Evolutionary conservation across 2,797 vertebrate genomes (phyloP), one percentile per base, ranked within the genome.

Genomic region (Lithobates sylvaticus): DNA sequence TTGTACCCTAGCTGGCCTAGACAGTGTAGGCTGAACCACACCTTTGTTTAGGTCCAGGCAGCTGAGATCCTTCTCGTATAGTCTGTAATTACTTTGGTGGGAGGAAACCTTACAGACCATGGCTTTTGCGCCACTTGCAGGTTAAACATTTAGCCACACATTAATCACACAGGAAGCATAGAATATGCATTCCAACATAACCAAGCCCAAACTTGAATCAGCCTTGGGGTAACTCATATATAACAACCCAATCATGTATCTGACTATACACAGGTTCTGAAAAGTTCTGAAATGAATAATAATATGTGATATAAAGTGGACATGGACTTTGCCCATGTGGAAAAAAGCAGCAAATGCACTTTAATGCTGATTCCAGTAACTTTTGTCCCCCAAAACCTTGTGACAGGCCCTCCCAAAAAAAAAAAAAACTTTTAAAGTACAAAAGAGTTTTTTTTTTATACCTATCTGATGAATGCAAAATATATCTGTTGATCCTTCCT

Each of bases 21-120:
- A 78, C 78, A 83, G 81, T 74, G 81, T 68, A 77, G 75, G 80
- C n/a, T 76, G 42, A 50, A 75, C 85, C 80, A 83, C 85, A 87
- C 85, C 85, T 87, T 71, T 75, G 36, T 65, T n/a, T 69, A 61
- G 64, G 65, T 81, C 32, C 50, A 58, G 75, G 65, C 68, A 54
- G n/a, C 29, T 13, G 36, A 67, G 67, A 78, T 54, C 78, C 69
- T 72, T 54, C 50, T 83, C 26, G 23, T 72, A 50, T 74, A 87
- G 69, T 47, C 76, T 84, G 76, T 76, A 87, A 87, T 87, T 84
- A 80, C 81, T 58, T 69, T 75, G 42, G 54, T 29, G 16, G 68
- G 64, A 83, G 85, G 85, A 83, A 79, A 58, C 42, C 44, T 26
- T 83, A 32, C 69, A 87, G 85, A 83, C 85, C 61, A 71, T 29